Conservation (phyloP, 2,888 invertebrate genomes). For the Tetrapedia diversipes region DNA sequence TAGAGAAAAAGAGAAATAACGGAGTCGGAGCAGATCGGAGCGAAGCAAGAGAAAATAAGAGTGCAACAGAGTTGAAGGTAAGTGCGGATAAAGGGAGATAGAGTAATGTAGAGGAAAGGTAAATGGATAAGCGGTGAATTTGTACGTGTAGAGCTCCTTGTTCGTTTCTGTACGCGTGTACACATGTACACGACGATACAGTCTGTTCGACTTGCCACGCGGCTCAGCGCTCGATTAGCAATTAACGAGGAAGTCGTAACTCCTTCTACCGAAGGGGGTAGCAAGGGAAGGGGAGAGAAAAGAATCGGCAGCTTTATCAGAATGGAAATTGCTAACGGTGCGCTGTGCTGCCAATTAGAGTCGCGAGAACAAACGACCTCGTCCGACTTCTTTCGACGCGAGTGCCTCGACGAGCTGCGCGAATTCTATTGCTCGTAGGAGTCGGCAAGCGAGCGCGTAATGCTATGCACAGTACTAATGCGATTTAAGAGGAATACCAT, state of each 20-base stretch:
- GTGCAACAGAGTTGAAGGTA: background rate
- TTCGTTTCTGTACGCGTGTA: background rate
- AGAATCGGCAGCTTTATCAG: conserved; percentile 77
- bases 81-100: conserved; percentile 2
- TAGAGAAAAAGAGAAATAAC: background rate
- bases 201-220: conserved; percentile 57
- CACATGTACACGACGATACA: background rate
- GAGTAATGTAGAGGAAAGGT: background rate
- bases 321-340: conserved; percentile 81
- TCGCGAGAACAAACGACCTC: conserved; percentile 79
- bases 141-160: conserved; percentile 2
- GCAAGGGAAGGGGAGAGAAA: conserved; percentile 12
- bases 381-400: conserved; percentile 71
- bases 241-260: conserved; percentile 80
- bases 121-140: conserved; percentile 19
- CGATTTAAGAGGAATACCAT: conserved; percentile 42
- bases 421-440: conserved; percentile 58
- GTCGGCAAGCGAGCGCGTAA: conserved; percentile 36
- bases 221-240: conserved; percentile 75
- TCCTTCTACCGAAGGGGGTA: conserved; percentile 46
- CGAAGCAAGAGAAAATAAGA: background rate
- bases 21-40: background rate
- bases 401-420: conserved; percentile 43
- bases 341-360: conserved; percentile 78
- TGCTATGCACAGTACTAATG: conserved; percentile 32